Percentiles rank a stretch among this genome's conserved stretches.
These are phyloP conservation scores for Cebidichthys violaceus DNA, from an alignment of 2,113 vertebrate genomes.

Conservation along the genomic window DNA sequence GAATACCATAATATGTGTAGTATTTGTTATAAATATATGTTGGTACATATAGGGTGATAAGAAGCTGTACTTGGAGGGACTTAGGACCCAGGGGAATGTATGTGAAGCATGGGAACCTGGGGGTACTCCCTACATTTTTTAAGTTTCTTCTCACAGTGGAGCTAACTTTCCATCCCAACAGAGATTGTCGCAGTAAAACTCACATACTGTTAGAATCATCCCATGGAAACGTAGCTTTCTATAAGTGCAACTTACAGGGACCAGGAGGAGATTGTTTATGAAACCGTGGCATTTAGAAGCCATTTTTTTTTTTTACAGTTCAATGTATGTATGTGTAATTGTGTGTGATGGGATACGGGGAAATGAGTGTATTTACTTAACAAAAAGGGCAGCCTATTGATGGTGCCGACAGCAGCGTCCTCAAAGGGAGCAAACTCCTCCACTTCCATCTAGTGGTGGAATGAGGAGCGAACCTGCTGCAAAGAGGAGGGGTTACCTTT, in stretches of 20 bases:
- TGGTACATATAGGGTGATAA: too few species aligned
- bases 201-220: not conserved
- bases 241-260: not conserved
- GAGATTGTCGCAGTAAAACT: not conserved
- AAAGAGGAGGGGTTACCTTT: conserved; percentile 59
- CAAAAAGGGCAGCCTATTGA: not conserved
- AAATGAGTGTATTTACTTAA: conserved; percentile 5
- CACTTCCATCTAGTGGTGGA: conserved; percentile 65
- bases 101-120: too few species aligned
- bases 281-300: not conserved
- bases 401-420: not conserved
- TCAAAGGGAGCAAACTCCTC: conserved; percentile 18
- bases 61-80: too few species aligned
- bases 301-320: not conserved
- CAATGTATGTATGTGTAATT: not conserved
- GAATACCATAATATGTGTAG: too few species aligned
- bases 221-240: not conserved
- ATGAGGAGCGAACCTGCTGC: conserved; percentile 40
- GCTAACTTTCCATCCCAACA: not conserved
- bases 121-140: too few species aligned
- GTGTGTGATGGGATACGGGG: conserved; percentile 3
- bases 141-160: not conserved
- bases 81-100: too few species aligned
- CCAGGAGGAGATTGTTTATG: not conserved
- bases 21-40: too few species aligned